Base-by-base conservation (phyloP, 2,888 invertebrate genomes). In the Tetanocera ferruginea region DNA sequence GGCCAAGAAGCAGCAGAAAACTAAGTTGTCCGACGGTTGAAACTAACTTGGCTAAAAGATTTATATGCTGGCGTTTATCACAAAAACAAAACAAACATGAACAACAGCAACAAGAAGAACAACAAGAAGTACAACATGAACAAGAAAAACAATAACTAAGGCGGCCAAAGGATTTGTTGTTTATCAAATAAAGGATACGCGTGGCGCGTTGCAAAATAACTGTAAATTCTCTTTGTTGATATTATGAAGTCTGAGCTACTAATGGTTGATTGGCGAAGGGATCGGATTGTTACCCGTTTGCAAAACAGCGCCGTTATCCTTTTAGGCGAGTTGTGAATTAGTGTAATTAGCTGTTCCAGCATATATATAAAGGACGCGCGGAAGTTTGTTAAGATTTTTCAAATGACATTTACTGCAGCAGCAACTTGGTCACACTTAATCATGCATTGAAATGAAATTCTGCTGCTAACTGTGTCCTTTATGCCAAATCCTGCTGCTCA, bases 111-210 rank as follows among this genome's bases (percentile, higher is more conserved):
- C 76, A 69, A 28, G 14, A 62, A 28, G 23, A 8, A 43, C 43
- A 76, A 51, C 34, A 37, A 60, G 14, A 76, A 60, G 23, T 70
- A 79, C 31, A 51, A 11, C 23, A 69, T 60, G 31, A 62, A 69
- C 19, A 64, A 71, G 70, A 31, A 17, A 34, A 31, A 67, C 19
- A 60, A 51, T 52, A 43, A 78, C 51, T 19, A 74, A 64, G 19
- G 51, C 55, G 31, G 74, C 76, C 31, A 73, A 75, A 75, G 52
- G 57, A 28, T 17, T 64, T 75, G 6, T 5, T 1, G 52, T 25
- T 6, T n/a, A 67, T 37, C 57, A 75, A 77, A 51, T 73, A 76
- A 79, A 76, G 77, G 57, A 79, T 76, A 73, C 72, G 55, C 51
- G 57, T 76, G 66, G 69, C 72, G 55, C 57, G 57, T 67, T n/a